Percentiles rank a stretch among this genome's conserved stretches.
phyloP scores from a whole-genome alignment of 2,113 vertebrate species.

The Gallinago media region DNA sequence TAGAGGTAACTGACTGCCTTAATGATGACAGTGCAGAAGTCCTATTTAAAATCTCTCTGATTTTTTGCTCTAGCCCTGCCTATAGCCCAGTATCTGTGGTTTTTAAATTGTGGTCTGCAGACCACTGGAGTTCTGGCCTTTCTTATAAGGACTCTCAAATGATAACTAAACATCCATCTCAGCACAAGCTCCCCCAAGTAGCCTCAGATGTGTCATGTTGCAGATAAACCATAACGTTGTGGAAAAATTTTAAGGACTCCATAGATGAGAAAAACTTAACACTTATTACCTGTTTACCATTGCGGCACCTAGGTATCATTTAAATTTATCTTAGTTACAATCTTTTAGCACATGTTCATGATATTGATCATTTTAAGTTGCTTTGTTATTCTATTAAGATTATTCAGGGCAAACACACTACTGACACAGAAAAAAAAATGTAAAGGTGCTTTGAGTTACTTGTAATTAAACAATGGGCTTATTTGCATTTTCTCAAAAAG shows the following conservation, averaged over 20 bases:
- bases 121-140: background rate
- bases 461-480: background rate
- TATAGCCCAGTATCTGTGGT: accelerated
- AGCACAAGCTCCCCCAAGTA: background rate
- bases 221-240: background rate
- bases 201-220: background rate
- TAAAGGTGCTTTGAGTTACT: background rate
- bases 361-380: background rate
- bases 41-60: background rate
- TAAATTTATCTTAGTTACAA: background rate
- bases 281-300: background rate
- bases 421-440: background rate
- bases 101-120: background rate
- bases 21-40: background rate
- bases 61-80: background rate
- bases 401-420: background rate
- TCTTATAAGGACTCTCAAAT: background rate
- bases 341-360: background rate
- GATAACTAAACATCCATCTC: background rate
- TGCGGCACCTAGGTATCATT: background rate
- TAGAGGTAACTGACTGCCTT: background rate
- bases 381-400: background rate
- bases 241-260: background rate
- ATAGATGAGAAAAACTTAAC: background rate
- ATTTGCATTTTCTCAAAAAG: background rate